Evolutionary conservation across 2,888 invertebrate genomes (phyloP).

Genomic region (Saturnia pavonia): DNA sequence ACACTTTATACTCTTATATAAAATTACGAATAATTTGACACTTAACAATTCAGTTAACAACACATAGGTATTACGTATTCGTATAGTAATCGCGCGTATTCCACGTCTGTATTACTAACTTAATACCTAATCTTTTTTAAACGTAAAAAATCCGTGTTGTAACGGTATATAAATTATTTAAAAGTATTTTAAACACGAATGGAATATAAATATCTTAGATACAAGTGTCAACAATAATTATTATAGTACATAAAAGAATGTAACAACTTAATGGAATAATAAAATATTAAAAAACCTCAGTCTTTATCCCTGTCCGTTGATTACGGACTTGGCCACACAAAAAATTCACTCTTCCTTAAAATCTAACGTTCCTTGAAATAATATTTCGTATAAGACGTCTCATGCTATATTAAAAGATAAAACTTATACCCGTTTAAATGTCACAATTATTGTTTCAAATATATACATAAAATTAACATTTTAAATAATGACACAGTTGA

Average conservation of each 20-base stretch:
- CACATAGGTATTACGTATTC: background rate
- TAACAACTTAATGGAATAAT: background rate
- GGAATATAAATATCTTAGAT: background rate
- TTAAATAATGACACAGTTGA: conserved; percentile 1
- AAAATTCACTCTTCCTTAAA: conserved; percentile 26
- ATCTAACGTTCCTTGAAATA: conserved; percentile 13
- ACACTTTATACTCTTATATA: conserved; percentile 33
- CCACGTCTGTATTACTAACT: background rate
- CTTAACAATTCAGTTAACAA: conserved; percentile 23
- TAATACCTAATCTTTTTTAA: background rate
- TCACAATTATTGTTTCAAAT: conserved; percentile 5
- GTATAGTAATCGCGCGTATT: background rate
- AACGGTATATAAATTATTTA: too few species aligned
- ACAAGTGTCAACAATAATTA: background rate
- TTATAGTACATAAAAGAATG: background rate
- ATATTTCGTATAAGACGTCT: conserved; percentile 5
- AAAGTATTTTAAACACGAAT: too few species aligned
- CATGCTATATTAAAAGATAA: background rate
- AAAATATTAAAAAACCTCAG: conserved; percentile 48
- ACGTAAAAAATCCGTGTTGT: background rate
- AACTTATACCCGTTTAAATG: conserved; percentile 11
- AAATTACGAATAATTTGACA: conserved; percentile 46
- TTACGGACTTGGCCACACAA: conserved; percentile 27
- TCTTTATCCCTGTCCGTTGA: conserved; percentile 44
- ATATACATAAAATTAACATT: background rate